A percentile compares a stretch with the other conserved stretches of the same genome.
phyloP scores from a whole-genome alignment of 2,113 vertebrate genomes.

The Prinia subflava region DNA sequence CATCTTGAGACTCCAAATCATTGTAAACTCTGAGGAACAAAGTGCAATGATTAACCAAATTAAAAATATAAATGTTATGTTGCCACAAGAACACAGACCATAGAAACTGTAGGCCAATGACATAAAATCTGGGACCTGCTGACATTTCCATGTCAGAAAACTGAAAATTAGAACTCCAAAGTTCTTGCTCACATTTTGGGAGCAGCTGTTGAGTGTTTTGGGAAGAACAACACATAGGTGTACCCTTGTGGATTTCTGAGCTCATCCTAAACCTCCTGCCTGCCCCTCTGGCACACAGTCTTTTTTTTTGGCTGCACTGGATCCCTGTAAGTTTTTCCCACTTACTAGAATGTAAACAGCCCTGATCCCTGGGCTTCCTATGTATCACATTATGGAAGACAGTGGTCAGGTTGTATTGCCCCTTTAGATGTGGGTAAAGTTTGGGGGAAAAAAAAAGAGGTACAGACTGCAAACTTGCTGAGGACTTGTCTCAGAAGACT shows the following conservation, averaged over 20 bases:
- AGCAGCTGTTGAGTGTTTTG: neutral
- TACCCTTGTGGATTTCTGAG: neutral
- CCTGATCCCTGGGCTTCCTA: neutral
- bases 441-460: fast-evolving
- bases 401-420: neutral
- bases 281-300: neutral
- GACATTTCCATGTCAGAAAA: neutral
- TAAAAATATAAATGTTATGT: neutral
- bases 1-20: conserved; percentile 74
- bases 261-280: neutral
- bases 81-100: neutral
- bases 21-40: conserved; percentile 75
- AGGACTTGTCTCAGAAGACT: neutral
- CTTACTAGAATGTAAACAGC: neutral
- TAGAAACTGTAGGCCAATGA: neutral
- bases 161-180: neutral
- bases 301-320: neutral
- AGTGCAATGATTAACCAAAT: neutral
- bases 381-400: neutral
- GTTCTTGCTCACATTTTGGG: neutral
- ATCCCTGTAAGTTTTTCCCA: neutral
- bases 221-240: fast-evolving
- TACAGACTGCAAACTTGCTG: neutral
- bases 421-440: neutral
- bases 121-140: neutral